Base-by-base conservation (phyloP, 2,113 vertebrate species). In the Phalacrocorax pelagicus region DNA sequence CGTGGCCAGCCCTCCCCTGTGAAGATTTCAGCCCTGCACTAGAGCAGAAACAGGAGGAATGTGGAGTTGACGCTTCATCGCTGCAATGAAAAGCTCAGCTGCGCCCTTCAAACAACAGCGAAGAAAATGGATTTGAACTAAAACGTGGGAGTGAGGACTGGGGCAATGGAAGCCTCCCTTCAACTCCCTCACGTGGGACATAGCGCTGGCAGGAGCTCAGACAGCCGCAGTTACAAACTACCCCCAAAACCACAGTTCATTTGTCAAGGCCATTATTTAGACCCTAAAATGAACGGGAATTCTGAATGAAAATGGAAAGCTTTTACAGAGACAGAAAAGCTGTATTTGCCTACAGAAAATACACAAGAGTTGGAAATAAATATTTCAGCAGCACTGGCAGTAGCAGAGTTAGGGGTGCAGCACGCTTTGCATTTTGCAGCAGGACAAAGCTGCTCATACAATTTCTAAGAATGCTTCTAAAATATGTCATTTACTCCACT, bases 1-100 rank as follows among this genome's bases (percentile, higher is more conserved):
- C 19, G 8, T 0, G 13, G 54, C 5, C 58, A 63, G 15, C 2
- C 26, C 59, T 51, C 22, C 59, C 29, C 0, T 0, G 20, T 4
- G 38, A 70, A 52, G 30, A 11, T 19, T 63, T 59, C 79, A 62
- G 61, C 13, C 21, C 55, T 24, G 18, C 8, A 7, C 20, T 22
- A 46, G 23, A 44, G 51, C 42, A 58, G 58, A 75, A 82, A 10
- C 0, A 92, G 78, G 71, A 79, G 59, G 79, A 79, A 71, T 1
- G 6, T 1, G 19, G 47, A 30, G 46, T 49, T 15, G 40, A 44
- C n/a, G 21, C 51, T 51, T 52, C 55, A 54, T 15, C 3, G 2
- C 59, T 46, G 65, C 59, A 34, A 8, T 1, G 36, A 90, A 81
- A 85, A 90, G 38, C 86, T 93, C 74, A 90, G 73, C 86, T 86